These are phyloP conservation scores for Heliconius hermathena DNA, from an alignment of 1,140 invertebrate species.

Conservation along the genomic window DNA sequence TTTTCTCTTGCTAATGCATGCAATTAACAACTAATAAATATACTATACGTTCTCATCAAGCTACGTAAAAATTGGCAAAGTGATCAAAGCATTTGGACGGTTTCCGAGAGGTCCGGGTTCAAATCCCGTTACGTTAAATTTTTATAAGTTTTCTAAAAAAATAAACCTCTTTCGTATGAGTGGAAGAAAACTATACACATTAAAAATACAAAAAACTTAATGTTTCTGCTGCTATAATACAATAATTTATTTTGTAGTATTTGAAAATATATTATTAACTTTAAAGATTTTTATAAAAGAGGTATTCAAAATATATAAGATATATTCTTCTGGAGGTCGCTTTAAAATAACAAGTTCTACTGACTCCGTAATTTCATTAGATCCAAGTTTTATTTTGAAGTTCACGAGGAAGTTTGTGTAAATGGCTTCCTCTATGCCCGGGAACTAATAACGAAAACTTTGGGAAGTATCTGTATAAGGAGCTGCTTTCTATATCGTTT, in stretches of 20 bases:
- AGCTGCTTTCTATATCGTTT: constrained; percentile 2
- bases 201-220: too few relatives aligned
- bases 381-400: constrained; percentile 54
- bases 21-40: too few relatives aligned
- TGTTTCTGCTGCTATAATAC: not conserved
- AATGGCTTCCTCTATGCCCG: constrained; percentile 47
- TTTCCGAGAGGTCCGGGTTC: too few relatives aligned
- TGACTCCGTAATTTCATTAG: constrained; percentile 58
- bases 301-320: not conserved
- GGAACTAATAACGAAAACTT: constrained; percentile 42
- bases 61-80: too few relatives aligned
- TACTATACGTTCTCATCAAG: too few relatives aligned
- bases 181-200: too few relatives aligned
- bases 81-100: too few relatives aligned
- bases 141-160: too few relatives aligned
- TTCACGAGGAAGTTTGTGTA: constrained; percentile 46
- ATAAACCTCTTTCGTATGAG: too few relatives aligned
- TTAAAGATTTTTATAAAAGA: not conserved
- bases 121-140: too few relatives aligned
- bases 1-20: too few relatives aligned
- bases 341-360: constrained; percentile 20
- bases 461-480: constrained; percentile 17
- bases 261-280: not conserved
- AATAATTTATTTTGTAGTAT: not conserved
- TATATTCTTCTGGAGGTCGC: not conserved